Percentiles rank a stretch among this genome's conserved stretches.
These are phyloP conservation scores for Drosophila bocki DNA, from an alignment of 1,140 invertebrate species.

Conservation along the genomic window DNA sequence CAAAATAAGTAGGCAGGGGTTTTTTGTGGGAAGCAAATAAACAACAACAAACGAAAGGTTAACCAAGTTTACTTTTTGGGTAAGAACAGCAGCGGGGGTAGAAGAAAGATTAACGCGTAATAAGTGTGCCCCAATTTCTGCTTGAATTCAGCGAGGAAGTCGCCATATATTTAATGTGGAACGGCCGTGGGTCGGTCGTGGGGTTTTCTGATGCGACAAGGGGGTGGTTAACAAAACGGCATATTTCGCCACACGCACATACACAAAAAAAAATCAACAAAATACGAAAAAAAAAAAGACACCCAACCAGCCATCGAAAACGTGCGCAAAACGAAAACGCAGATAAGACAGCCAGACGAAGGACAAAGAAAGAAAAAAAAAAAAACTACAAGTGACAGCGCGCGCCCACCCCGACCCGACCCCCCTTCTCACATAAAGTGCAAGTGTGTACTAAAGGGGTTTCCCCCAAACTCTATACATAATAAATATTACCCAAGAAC, in stretches of 20 bases:
- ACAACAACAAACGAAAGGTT: conserved; percentile 43
- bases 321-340: conserved; percentile 73
- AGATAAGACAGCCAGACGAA: conserved; percentile 64
- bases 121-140: conserved; percentile 53
- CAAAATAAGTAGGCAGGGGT: not conserved
- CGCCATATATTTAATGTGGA: conserved; percentile 29
- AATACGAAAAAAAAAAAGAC: not conserved
- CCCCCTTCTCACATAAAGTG: not conserved
- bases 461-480: not conserved
- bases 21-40: conserved; percentile 18
- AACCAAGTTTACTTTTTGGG: conserved; percentile 39
- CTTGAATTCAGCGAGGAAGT: conserved; percentile 46
- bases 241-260: conserved; percentile 59
- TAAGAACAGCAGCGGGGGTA: not conserved
- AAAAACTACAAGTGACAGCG: conserved; percentile 17
- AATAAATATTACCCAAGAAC: not conserved
- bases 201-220: conserved; percentile 4
- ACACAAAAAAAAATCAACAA: not conserved
- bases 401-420: not conserved
- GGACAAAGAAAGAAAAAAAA: conserved; percentile 24
- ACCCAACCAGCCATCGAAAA: conserved; percentile 48
- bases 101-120: conserved; percentile 46
- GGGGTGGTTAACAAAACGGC: conserved; percentile 33
- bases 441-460: not conserved
- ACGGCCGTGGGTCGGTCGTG: not conserved